phyloP scores from a whole-genome alignment of 1,140 invertebrate species.

The Lethocerus indicus region DNA sequence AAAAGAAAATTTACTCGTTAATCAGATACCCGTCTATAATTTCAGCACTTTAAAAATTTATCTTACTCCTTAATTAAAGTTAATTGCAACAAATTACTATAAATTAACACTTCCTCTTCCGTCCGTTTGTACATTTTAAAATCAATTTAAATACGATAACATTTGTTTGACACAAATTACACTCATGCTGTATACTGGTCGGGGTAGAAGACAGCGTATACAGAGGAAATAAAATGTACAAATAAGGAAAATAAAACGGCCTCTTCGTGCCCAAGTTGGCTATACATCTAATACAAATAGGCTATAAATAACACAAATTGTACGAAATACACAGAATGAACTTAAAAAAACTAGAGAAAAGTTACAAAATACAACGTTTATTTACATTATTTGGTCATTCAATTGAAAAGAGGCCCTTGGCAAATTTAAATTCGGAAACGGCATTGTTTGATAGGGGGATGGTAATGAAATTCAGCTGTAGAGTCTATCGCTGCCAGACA shows the following conservation, averaged over 20 bases:
- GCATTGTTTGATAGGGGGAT: no score
- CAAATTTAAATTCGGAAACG: no score
- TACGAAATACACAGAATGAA: slow-evolving; percentile 4
- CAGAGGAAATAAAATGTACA: no score
- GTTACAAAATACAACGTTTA: slow-evolving; percentile 6
- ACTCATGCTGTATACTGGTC: background rate
- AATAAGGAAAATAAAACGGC: no score
- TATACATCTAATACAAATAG: no score
- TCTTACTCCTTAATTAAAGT: slow-evolving; percentile 2
- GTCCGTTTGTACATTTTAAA: slow-evolving; percentile 4
- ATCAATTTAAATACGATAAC: slow-evolving; percentile 4
- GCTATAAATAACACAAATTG: slow-evolving; percentile 2
- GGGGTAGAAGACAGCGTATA: no score
- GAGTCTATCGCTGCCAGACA: no score
- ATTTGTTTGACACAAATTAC: slow-evolving; percentile 6
- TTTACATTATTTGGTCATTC: slow-evolving; percentile 5
- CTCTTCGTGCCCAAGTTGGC: no score
- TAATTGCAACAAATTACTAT: slow-evolving; percentile 2
- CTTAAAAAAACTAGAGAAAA: background rate
- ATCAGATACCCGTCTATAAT: no score
- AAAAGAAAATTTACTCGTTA: no score
- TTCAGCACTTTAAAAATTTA: slow-evolving; percentile 5
- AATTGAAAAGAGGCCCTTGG: no score
- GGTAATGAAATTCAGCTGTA: no score
- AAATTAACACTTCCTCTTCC: slow-evolving; percentile 2